Base-by-base conservation (phyloP, 2,797 vertebrate species). In the Podargus strigoides region DNA sequence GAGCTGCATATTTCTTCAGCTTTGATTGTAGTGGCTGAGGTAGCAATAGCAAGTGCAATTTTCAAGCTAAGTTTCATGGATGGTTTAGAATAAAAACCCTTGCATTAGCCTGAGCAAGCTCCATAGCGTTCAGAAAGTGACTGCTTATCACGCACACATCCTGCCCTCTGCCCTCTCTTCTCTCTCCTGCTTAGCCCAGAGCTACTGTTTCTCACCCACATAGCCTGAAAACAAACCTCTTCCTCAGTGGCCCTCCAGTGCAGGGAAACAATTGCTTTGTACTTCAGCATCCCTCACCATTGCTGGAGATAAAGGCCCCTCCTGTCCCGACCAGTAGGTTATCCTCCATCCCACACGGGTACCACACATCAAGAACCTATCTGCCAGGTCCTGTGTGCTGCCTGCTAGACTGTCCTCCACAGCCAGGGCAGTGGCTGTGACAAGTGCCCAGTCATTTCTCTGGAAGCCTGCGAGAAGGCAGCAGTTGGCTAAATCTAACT, bases 41-140 rank as follows among this genome's bases (percentile, higher is more conserved):
- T 78, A 95, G 93, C 89, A 92, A 82, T 82, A 79, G 72, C 80
- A 58, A 92, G 77, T 32, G 77, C 77, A 87, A 95, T 89, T 89
- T 95, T 49, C 15, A n/a, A 75, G 84, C 76, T 50, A 28, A 2
- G 24, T 86, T 90, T 94, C 77, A 24, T 7, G 74, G 77, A 3
- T 12, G 2, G 74, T 68, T 89, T 86, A 22, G 84, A 78, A 72
- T 58, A 74, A 90, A 72, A 8, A 2, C 11, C 46, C 49, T 46
- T 50, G 69, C 73, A 53, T 93, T 80, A 78, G 76, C 41, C 73
- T 8, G 73, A 56, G 73, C 69, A 39, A 60, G 55, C 44, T 91
- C 53, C 55, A 30, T 26, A 23, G 30, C 1, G 0, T 22, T 74
- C 66, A n/a, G 49, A 47, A 15, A 77, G 82, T 0, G 2, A 8